Evolutionary conservation across 2,113 vertebrate species (phyloP).

Genomic region (Trichechus manatus): DNA sequence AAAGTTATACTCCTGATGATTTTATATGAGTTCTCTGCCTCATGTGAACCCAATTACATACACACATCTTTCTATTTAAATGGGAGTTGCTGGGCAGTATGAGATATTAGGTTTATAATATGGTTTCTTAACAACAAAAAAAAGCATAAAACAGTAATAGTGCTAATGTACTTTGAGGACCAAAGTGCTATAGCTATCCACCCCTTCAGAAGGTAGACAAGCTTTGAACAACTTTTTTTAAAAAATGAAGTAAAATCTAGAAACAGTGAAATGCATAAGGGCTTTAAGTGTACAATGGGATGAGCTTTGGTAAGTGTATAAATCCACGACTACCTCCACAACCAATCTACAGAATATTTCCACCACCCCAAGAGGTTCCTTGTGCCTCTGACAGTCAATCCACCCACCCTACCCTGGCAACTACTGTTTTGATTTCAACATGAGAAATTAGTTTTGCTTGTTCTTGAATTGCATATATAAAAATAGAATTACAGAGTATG

Average conservation of each 20-base stretch:
- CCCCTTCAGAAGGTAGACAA: not conserved
- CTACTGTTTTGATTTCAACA: not conserved
- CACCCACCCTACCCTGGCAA: not conserved
- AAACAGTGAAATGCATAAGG: not conserved
- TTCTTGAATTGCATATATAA: not conserved
- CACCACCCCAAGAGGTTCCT: not conserved
- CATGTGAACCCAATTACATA: not conserved
- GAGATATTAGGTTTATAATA: not conserved
- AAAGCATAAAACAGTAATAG: not conserved
- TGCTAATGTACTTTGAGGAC: not conserved
- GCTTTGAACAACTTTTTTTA: not conserved
- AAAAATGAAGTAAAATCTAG: not conserved
- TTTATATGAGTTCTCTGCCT: conserved; percentile 9
- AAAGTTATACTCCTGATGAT: not conserved
- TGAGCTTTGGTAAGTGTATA: not conserved
- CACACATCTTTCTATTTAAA: not conserved
- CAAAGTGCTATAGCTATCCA: not conserved
- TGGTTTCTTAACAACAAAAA: not conserved
- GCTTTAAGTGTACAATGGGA: not conserved
- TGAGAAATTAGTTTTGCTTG: not conserved
- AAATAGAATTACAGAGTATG: not conserved
- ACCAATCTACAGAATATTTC: not conserved
- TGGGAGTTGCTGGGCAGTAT: not conserved
- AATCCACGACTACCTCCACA: not conserved
- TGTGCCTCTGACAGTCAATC: not conserved